These are phyloP conservation scores for Mesoligia furuncula DNA, from an alignment of 2,888 invertebrate genomes.

Conservation along the genomic window DNA sequence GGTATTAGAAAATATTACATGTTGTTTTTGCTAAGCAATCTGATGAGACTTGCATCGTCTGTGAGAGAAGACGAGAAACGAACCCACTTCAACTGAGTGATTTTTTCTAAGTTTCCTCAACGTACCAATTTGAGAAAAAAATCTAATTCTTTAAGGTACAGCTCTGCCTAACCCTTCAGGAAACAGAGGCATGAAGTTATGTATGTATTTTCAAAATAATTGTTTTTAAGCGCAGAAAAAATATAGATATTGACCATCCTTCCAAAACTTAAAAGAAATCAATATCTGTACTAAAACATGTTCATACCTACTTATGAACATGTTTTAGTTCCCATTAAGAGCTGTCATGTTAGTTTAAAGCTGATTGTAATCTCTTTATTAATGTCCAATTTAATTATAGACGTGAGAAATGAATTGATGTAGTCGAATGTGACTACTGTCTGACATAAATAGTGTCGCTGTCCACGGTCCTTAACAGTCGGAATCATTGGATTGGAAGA, in stretches of 20 bases:
- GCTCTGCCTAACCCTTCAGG: background rate
- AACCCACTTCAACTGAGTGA: background rate
- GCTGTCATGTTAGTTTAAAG: slow-evolving; percentile 56
- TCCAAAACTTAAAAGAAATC: slow-evolving; percentile 15
- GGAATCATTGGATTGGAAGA: slow-evolving; percentile 30
- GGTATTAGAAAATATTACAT: slow-evolving; percentile 4
- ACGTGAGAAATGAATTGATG: slow-evolving; percentile 53
- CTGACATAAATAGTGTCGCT: slow-evolving; percentile 57
- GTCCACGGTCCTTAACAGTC: slow-evolving; percentile 35
- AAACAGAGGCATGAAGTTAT: background rate
- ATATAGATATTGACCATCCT: background rate
- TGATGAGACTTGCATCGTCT: no score
- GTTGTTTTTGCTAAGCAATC: background rate
- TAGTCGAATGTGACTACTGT: slow-evolving; percentile 59
- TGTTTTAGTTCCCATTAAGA: slow-evolving; percentile 46
- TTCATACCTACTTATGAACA: slow-evolving; percentile 21
- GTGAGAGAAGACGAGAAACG: background rate
- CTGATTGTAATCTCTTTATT: slow-evolving; percentile 64
- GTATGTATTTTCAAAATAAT: background rate
- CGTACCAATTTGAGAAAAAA: background rate
- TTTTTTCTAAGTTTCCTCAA: background rate
- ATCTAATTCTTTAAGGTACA: background rate
- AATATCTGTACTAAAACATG: slow-evolving; percentile 22
- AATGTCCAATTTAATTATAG: slow-evolving; percentile 60
- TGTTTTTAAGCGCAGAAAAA: background rate